Evolutionary conservation across 2,113 vertebrate genomes (phyloP).

Genomic region (Brienomyrus longianalis): DNA sequence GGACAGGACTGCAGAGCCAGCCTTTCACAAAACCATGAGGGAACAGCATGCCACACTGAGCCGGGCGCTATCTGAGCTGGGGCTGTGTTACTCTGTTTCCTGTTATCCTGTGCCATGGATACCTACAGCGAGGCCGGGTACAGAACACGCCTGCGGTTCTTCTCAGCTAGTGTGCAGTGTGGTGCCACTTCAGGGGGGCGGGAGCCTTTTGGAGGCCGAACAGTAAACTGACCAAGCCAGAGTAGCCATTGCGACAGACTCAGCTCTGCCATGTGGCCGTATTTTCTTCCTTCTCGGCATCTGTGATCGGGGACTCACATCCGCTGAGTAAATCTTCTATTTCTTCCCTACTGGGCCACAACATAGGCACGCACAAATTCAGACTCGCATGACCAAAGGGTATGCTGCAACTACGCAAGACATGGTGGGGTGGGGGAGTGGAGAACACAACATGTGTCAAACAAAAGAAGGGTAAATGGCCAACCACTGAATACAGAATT

Average conservation of each 20-base stretch:
- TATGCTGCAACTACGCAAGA: not conserved
- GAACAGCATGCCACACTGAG: constrained; percentile 24
- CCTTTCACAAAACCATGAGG: constrained; percentile 33
- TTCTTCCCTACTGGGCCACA: not conserved
- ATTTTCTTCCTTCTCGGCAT: not conserved
- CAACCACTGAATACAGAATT: not conserved
- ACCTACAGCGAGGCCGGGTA: not conserved
- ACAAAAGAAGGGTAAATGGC: not conserved
- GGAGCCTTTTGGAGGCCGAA: not conserved
- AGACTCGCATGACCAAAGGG: not conserved
- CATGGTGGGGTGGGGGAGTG: not conserved
- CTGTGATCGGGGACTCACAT: not conserved
- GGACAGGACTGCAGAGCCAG: constrained; percentile 37
- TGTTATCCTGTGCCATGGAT: constrained; percentile 1
- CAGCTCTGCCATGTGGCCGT: not conserved
- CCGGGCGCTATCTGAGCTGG: not conserved
- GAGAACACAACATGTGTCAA: constrained; percentile 8
- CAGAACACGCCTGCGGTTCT: not conserved
- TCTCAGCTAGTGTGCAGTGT: not conserved
- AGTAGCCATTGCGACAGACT: not conserved
- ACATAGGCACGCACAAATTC: not conserved
- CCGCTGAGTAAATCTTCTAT: not conserved
- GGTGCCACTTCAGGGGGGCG: not conserved
- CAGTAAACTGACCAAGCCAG: not conserved
- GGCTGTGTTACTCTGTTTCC: not conserved